A percentile compares a stretch with the other conserved stretches of the same genome.
These are phyloP conservation scores for Amiota communis DNA, from an alignment of 2,888 invertebrate genomes.

Conservation along the genomic window DNA sequence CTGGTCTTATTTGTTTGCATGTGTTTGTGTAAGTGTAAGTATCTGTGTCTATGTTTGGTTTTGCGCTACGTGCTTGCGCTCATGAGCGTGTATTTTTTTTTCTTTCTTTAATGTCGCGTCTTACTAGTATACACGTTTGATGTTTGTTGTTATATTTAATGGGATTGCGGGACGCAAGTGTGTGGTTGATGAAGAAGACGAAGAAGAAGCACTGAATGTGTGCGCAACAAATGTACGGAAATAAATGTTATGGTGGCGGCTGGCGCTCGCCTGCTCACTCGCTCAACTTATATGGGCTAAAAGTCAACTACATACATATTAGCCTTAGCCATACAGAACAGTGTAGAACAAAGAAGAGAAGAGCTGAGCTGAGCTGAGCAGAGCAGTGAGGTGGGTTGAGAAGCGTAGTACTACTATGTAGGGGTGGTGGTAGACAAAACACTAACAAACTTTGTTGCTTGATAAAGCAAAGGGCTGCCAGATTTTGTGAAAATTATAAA, in stretches of 20 bases:
- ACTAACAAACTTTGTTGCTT: neutral
- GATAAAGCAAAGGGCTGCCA: constrained; percentile 16
- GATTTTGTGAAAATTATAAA: too few relatives aligned
- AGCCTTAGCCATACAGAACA: too few relatives aligned
- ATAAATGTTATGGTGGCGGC: constrained; percentile 13
- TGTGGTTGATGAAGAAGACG: constrained; percentile 44
- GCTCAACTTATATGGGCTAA: too few relatives aligned
- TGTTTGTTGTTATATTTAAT: constrained; percentile 41
- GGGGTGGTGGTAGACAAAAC: neutral
- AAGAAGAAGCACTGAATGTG: constrained; percentile 13
- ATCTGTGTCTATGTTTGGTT: constrained; percentile 33
- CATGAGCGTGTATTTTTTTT: constrained; percentile 48
- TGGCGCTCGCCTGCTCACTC: neutral
- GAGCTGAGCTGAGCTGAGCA: too few relatives aligned
- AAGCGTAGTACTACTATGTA: too few relatives aligned
- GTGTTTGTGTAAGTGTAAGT: constrained; percentile 6
- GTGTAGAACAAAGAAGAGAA: too few relatives aligned
- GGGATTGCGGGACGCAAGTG: constrained; percentile 17
- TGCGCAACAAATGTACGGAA: constrained; percentile 41
- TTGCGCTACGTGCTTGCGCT: constrained; percentile 61
- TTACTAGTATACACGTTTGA: constrained; percentile 25
- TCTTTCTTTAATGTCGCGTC: constrained; percentile 16
- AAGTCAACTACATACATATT: too few relatives aligned
- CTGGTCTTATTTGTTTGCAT: neutral
- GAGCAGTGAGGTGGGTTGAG: too few relatives aligned